phyloP scores from a whole-genome alignment of 2,797 vertebrate genomes.

The Liparis tanakae region DNA sequence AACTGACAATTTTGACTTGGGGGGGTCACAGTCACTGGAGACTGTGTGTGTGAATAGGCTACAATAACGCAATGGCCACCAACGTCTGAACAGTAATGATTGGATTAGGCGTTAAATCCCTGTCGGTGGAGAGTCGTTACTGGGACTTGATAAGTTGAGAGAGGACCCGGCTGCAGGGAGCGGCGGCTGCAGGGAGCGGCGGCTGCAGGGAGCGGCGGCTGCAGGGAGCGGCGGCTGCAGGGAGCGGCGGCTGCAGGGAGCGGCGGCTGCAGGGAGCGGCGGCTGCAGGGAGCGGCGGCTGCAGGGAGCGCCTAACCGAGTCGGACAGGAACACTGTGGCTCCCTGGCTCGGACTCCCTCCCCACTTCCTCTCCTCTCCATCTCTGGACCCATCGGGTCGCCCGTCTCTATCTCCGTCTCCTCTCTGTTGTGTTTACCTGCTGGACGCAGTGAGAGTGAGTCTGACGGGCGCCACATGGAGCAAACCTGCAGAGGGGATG shows the following conservation, averaged over 20 bases:
- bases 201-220: constrained; percentile 59
- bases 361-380: not conserved
- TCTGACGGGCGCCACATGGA: constrained; percentile 31
- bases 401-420: constrained; percentile 15
- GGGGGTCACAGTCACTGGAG: constrained; percentile 58
- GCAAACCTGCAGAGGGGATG: constrained; percentile 19
- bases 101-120: constrained; percentile 57
- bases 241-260: constrained; percentile 57
- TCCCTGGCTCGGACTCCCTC: not conserved
- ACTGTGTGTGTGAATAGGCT: constrained; percentile 44
- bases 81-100: constrained; percentile 65
- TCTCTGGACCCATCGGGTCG: constrained; percentile 9
- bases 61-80: constrained; percentile 59
- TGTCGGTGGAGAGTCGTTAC: constrained; percentile 30
- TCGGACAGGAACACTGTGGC: constrained; percentile 51
- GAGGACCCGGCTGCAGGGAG: constrained; percentile 50
- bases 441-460: constrained; percentile 21
- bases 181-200: constrained; percentile 50
- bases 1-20: constrained; percentile 72
- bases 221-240: constrained; percentile 56
- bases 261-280: constrained; percentile 44
- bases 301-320: constrained; percentile 53
- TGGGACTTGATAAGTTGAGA: constrained; percentile 56
- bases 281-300: constrained; percentile 41
- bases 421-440: constrained; percentile 35